These are phyloP conservation scores for Takifugu flavidus DNA, from an alignment of 2,113 vertebrate genomes.

Conservation along the genomic window DNA sequence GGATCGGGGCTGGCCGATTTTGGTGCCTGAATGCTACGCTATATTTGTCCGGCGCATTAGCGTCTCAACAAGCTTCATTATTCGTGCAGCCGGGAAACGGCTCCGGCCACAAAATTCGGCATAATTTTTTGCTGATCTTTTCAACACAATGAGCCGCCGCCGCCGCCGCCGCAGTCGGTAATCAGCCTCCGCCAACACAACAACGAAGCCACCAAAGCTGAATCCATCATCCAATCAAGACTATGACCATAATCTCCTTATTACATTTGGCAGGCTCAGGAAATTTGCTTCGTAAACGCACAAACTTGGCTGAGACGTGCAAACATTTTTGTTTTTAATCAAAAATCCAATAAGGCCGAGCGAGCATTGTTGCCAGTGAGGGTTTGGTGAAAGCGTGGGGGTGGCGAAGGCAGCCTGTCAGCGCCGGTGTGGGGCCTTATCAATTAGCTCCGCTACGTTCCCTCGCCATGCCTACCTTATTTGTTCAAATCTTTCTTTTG, in stretches of 20 bases:
- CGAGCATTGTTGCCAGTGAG: conserved; percentile 19
- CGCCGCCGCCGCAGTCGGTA: conserved; percentile 11
- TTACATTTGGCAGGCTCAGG: conserved; percentile 25
- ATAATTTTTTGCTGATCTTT: conserved; percentile 17
- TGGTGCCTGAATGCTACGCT: no score
- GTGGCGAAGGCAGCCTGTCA: conserved; percentile 41
- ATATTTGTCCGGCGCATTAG: no score
- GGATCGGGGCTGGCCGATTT: no score
- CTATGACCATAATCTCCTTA: conserved; percentile 31
- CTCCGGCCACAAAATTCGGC: not conserved
- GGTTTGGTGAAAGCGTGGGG: conserved; percentile 20
- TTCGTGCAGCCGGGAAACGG: not conserved
- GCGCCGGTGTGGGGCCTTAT: conserved; percentile 40
- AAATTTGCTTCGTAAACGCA: conserved; percentile 20
- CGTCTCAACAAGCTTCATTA: not conserved
- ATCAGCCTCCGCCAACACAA: conserved; percentile 25
- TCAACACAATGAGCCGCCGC: conserved; percentile 2
- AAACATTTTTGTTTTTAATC: conserved; percentile 20
- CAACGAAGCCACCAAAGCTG: conserved; percentile 29
- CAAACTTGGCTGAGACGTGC: conserved; percentile 31
- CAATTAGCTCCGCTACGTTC: conserved; percentile 48
- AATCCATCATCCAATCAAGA: conserved; percentile 49
- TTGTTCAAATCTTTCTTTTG: conserved; percentile 2
- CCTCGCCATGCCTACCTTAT: conserved; percentile 1
- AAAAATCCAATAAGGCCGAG: conserved; percentile 35